A percentile compares a stretch with the other conserved stretches of the same genome.
Evolutionary conservation across 2,797 vertebrate genomes (phyloP).

Genomic region (Meda fulgida): DNA sequence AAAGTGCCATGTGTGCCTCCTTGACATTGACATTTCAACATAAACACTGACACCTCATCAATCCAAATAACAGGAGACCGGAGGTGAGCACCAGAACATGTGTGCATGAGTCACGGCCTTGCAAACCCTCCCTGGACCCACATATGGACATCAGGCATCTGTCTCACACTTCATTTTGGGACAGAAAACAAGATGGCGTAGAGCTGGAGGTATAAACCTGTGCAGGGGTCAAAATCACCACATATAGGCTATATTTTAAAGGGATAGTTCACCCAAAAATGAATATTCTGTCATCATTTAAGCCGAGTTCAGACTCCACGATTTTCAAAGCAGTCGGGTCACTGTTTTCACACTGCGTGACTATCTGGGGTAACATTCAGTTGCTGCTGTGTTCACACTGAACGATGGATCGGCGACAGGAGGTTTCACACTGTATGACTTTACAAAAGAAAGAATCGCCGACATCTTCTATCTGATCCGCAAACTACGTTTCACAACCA

Average conservation of each 20-base stretch:
- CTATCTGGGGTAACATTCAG: no score
- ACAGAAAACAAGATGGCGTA: neutral
- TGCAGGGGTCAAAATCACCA: neutral
- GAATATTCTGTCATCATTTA: no score
- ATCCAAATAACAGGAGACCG: conserved; percentile 46
- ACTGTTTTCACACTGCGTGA: no score
- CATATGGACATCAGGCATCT: conserved; percentile 12
- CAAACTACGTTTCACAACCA: no score
- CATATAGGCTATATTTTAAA: neutral
- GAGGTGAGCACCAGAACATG: conserved; percentile 20
- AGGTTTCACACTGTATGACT: no score
- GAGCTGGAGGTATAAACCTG: neutral
- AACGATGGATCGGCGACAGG: no score
- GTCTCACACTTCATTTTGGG: conserved; percentile 9
- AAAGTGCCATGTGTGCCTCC: conserved; percentile 39
- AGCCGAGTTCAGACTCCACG: no score
- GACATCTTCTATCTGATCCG: no score
- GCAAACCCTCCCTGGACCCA: conserved; percentile 7
- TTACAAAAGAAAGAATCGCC: no score
- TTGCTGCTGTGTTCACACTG: no score
- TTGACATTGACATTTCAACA: conserved; percentile 40
- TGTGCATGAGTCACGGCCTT: conserved; percentile 7
- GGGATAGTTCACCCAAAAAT: no score
- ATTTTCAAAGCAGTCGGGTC: no score
- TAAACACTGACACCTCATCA: conserved; percentile 51